Percentiles rank a stretch among this genome's conserved stretches.
phyloP scores from a whole-genome alignment of 2,797 vertebrate species.

The Argentina silus region DNA sequence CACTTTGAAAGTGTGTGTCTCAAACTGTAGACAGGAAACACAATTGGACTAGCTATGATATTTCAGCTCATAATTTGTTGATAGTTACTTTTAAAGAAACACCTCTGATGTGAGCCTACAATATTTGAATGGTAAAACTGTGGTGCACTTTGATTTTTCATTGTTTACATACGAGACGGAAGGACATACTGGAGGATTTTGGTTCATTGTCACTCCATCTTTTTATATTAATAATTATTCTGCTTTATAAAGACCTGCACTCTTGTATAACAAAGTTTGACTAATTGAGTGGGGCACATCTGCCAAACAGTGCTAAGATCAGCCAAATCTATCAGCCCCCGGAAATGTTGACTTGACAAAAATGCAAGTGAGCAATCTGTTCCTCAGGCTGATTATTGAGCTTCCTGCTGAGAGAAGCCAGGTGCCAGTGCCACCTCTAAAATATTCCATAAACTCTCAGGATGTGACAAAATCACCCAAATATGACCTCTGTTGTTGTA shows the following conservation, averaged over 20 bases:
- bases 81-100: too few relatives aligned
- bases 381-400: conserved; percentile 58
- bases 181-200: neutral
- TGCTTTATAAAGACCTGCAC: conserved; percentile 1
- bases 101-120: too few relatives aligned
- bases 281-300: conserved; percentile 44
- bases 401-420: conserved; percentile 52
- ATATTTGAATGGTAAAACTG: too few relatives aligned
- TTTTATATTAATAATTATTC: neutral
- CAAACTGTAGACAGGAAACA: too few relatives aligned
- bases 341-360: conserved; percentile 68
- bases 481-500: neutral
- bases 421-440: conserved; percentile 36
- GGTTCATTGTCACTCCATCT: neutral
- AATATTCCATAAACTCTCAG: conserved; percentile 29
- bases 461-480: neutral
- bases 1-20: too few relatives aligned
- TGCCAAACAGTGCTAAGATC: conserved; percentile 56
- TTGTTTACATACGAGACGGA: neutral
- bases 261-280: conserved; percentile 50
- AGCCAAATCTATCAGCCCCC: conserved; percentile 56
- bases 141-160: too few relatives aligned
- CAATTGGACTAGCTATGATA: too few relatives aligned
- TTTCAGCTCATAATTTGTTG: too few relatives aligned
- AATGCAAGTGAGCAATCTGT: conserved; percentile 67